Evolutionary conservation across 2,797 vertebrate genomes (phyloP), one percentile per base, ranked within the genome.

Genomic region (Syngnathus rostellatus): DNA sequence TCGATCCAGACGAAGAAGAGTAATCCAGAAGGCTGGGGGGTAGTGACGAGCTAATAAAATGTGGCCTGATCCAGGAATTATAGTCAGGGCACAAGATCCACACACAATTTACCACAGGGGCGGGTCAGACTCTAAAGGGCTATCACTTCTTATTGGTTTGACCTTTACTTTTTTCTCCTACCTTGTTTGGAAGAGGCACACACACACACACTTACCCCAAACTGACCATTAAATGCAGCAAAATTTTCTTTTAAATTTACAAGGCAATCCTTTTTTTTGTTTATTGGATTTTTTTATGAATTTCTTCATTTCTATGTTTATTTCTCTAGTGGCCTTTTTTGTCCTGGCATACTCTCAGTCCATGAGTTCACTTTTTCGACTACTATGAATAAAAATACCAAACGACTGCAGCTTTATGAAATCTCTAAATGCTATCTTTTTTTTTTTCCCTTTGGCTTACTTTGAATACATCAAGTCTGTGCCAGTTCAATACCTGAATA

Each of bases 51-150:
- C 74, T 88, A 90, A 92, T 85, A 85, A 90, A 50, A 84, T 58
- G 67, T 76, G 77, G 74, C 67, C 81, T 86, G 85, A 88, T 89
- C 85, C 81, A 80, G 77, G 86, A 84, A 87, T 87, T 88, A 85
- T 11, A 73, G 77, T 62, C 62, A 37, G 72, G 78, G 63, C 39
- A 0, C 62, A 23, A 81, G 81, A 81, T 85, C 80, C 75, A 77
- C 77, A 68, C 68, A 67, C 65, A 71, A 70, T 78, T 77, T 72
- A 84, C 82, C 72, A 50, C 63, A 61, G 67, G 71, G 75, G 76
- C 72, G 79, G 71, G 76, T 82, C 25, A 68, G 67, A 69, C 71
- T 73, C 78, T 71, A 77, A 41, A 8, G 70, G 66, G 79, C 72
- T 77, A 74, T 82, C 78, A 85, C 73, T 65, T 77, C 68, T 0